Evolutionary conservation across 2,888 invertebrate species (phyloP).

Genomic region (Lasioglossum lativentre): DNA sequence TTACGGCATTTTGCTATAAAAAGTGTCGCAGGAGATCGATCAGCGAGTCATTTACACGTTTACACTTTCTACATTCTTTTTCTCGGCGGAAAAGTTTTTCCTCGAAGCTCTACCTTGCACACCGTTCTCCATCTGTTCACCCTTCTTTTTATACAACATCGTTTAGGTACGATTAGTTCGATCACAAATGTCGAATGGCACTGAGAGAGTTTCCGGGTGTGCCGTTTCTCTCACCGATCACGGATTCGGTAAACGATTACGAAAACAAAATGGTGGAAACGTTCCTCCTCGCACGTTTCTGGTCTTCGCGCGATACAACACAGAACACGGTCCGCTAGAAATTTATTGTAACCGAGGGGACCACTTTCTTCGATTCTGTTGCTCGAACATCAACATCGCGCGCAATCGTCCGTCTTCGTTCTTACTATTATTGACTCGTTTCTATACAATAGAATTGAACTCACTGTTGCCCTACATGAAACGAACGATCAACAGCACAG

Average conservation of each 20-base stretch:
- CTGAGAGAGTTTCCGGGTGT: background rate
- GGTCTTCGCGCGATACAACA: background rate
- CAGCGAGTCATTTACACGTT: conserved; percentile 58
- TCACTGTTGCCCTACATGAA: background rate
- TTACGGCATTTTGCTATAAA: conserved; percentile 68
- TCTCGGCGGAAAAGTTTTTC: background rate
- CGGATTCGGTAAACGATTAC: background rate
- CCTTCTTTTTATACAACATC: conserved; percentile 13
- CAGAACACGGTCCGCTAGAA: background rate
- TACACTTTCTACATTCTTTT: conserved; percentile 50
- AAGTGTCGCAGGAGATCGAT: conserved; percentile 60
- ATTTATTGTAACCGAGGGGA: background rate
- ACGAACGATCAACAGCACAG: background rate
- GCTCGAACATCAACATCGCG: background rate
- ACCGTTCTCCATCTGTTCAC: background rate
- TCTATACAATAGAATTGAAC: background rate
- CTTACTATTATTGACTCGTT: conserved; percentile 7
- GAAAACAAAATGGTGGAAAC: background rate
- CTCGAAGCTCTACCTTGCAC: conserved; percentile 15
- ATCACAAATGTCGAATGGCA: conserved; percentile 17
- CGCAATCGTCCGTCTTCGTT: background rate
- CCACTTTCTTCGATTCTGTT: background rate
- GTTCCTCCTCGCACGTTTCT: background rate
- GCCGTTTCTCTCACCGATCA: background rate
- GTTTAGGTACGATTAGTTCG: background rate